Base-by-base conservation (phyloP, 2,888 invertebrate species). In the Eupelmus urozonus region DNA sequence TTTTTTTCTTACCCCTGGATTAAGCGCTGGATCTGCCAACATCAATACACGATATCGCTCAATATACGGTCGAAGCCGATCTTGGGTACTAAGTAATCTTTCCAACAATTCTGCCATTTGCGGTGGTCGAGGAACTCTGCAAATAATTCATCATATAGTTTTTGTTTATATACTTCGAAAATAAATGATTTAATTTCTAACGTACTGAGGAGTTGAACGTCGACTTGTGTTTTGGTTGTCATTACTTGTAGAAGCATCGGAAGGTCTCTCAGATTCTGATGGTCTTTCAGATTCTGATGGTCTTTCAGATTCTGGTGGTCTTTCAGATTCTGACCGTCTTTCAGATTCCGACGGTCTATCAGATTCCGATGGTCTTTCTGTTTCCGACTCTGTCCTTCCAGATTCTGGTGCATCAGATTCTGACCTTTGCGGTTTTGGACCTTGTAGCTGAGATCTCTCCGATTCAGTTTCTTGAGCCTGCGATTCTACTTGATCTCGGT, bases 61-160 rank as follows among this genome's bases (percentile, higher is more conserved):
- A 83, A 95, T 88, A 84, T 93, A 94, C 0, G 95, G 95, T 81
- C 92, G 91, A 66, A 95, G 90, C 78, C 95, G 92, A 45, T 88
- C 86, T 83, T 94, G 92, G 20, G 93, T 88, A 59, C 90, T 89
- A 69, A 90, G 87, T 59, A 93, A 88, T 81, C 91, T 91, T 45
- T 91, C 91, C 81, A 94, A 84, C 11, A 93, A 86, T 74, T 91
- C 91, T 18, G 92, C 92, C 90, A 94, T 91, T 83, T 91, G 91
- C 29, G 90, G 86, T 40, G 92, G 91, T 71, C 92, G 90, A 13
- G 90, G 90, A 40, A 88, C 86, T 51, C 84, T 85, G 60, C 69
- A 80, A 73, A 63, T 59, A 62, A 34, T 59, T 29, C 2, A 62
- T 34, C 13, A 63, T n/a, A n/a, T 27, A 71, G 53, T 53, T 67